Evolutionary conservation across 2,113 vertebrate species (phyloP).

Genomic region (Marmota flaviventris): DNA sequence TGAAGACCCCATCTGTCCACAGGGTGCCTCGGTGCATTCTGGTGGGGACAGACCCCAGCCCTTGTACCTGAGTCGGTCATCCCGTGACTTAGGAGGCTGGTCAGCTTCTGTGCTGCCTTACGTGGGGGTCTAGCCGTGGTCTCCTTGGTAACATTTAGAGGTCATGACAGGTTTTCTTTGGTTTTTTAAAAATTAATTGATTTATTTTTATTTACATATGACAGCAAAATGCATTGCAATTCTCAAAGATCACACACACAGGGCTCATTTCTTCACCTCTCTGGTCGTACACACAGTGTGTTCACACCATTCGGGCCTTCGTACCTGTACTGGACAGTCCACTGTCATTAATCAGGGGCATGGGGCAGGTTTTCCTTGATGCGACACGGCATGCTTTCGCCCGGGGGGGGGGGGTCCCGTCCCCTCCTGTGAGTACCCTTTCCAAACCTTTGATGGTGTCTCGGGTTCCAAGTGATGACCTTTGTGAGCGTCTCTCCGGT

Average conservation of each 20-base stretch:
- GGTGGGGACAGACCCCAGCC: not conserved
- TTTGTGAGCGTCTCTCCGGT: not conserved
- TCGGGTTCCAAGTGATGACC: not conserved
- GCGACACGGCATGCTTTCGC: not conserved
- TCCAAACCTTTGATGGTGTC: not conserved
- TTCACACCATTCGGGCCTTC: too few species aligned
- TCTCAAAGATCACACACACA: accelerated
- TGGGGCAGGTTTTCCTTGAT: not conserved
- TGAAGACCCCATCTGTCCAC: not conserved
- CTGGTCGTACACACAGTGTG: too few species aligned
- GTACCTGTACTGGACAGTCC: too few species aligned
- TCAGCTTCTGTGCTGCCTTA: accelerated
- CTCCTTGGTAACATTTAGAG: not conserved
- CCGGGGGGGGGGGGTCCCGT: too few species aligned
- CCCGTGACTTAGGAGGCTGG: not conserved
- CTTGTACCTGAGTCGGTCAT: too few species aligned
- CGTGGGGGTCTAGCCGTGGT: too few species aligned
- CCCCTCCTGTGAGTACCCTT: not conserved
- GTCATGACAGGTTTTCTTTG: not conserved
- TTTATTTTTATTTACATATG: too few species aligned
- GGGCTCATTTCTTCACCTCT: too few species aligned
- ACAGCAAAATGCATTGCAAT: accelerated
- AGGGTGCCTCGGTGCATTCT: not conserved
- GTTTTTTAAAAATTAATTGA: too few species aligned
- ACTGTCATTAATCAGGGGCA: too few species aligned